phyloP scores from a whole-genome alignment of 2,888 invertebrate species.

The Tiliacea aurago region DNA sequence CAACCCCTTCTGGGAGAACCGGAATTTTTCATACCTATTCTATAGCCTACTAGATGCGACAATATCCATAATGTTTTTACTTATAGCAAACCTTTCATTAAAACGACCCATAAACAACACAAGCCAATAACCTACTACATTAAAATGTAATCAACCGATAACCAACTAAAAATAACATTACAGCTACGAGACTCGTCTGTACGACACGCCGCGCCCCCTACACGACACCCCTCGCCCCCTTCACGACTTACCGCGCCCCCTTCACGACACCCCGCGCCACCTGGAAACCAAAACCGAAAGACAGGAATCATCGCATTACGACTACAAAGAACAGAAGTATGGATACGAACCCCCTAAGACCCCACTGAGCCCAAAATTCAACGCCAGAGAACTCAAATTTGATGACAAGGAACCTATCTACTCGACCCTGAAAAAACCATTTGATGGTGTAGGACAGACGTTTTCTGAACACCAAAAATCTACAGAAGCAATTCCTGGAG shows the following conservation, averaged over 20 bases:
- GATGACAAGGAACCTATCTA: constrained; percentile 87
- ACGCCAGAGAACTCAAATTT: constrained; percentile 87
- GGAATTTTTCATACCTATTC: no score
- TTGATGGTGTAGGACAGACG: constrained; percentile 85
- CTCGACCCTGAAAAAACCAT: constrained; percentile 82
- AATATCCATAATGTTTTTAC: not conserved
- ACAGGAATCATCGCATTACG: constrained; percentile 77
- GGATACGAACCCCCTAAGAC: constrained; percentile 84
- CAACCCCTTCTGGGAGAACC: no score
- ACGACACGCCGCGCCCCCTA: constrained; percentile 88
- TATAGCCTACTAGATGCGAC: not conserved
- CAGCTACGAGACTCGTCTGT: constrained; percentile 90
- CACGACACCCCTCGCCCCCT: constrained; percentile 82
- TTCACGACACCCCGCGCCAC: constrained; percentile 86
- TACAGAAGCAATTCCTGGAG: constrained; percentile 86
- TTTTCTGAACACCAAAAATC: constrained; percentile 86
- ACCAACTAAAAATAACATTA: constrained; percentile 74
- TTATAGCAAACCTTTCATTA: not conserved
- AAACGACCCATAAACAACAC: constrained; percentile 22
- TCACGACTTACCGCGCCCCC: constrained; percentile 86
- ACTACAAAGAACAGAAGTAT: constrained; percentile 79
- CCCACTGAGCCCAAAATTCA: constrained; percentile 88
- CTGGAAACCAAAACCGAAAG: constrained; percentile 81
- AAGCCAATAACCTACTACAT: constrained; percentile 27
- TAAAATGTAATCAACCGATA: constrained; percentile 46